Evolutionary conservation across 2,113 vertebrate species (phyloP).

Genomic region (Neofelis nebulosa): DNA sequence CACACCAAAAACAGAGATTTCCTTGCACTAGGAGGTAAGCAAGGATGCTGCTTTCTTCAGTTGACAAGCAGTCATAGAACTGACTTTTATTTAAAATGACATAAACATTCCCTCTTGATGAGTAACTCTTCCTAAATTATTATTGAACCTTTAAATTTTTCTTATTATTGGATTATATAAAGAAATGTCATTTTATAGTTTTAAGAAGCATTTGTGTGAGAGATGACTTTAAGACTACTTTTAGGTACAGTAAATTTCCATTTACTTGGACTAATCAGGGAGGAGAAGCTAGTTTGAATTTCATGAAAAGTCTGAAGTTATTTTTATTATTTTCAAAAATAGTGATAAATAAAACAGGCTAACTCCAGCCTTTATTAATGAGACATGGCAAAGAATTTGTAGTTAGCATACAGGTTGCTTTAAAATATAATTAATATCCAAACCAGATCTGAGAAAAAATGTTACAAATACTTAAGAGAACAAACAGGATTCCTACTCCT

Average conservation of each 20-base stretch:
- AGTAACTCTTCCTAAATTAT: neutral
- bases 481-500: neutral
- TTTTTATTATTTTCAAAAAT: conserved; percentile 45
- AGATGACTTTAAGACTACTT: neutral
- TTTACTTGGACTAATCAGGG: neutral
- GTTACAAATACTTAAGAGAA: neutral
- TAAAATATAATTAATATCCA: conserved; percentile 12
- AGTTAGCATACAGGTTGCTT: conserved; percentile 18
- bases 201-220: neutral
- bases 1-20: neutral
- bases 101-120: neutral
- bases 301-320: conserved; percentile 9
- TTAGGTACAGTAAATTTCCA: neutral
- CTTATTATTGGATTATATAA: neutral
- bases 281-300: neutral
- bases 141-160: neutral
- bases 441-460: neutral
- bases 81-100: neutral
- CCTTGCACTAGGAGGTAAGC: neutral
- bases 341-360: neutral
- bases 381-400: neutral
- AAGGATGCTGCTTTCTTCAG: neutral
- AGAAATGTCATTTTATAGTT: neutral
- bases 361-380: neutral
- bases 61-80: neutral